phyloP scores from a whole-genome alignment of 1,140 invertebrate species.

The Acyrthosiphon pisum region DNA sequence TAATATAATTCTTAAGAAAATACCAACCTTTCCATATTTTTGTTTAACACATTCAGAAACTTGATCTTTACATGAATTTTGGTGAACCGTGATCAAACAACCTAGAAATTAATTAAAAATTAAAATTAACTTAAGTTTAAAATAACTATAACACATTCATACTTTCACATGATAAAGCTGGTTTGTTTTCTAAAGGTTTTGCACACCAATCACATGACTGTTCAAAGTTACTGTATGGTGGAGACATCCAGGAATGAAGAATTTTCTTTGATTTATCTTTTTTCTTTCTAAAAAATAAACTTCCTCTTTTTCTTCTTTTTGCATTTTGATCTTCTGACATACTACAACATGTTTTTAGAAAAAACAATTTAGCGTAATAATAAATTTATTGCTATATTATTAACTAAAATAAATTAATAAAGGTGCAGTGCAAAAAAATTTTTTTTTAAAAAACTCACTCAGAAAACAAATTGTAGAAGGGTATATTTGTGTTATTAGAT shows the following conservation, averaged over 20 bases:
- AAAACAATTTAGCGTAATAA: not conserved
- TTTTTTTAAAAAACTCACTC: conserved; percentile 58
- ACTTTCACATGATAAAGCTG: conserved; percentile 76
- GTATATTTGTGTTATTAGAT: conserved; percentile 57
- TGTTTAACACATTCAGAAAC: conserved; percentile 63
- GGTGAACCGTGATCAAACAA: conserved; percentile 84
- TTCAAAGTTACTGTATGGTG: conserved; percentile 71
- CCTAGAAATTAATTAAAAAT: conserved; percentile 66
- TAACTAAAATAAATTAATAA: conserved; percentile 57
- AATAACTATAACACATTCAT: conserved; percentile 62
- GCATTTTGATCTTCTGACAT: conserved; percentile 81
- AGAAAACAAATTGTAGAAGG: conserved; percentile 58
- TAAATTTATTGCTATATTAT: conserved; percentile 59
- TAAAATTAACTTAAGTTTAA: not conserved
- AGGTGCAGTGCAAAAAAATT: conserved; percentile 36
- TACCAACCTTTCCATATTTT: conserved; percentile 47
- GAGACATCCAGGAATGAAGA: conserved; percentile 78
- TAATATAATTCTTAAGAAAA: not conserved
- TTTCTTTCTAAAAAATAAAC: conserved; percentile 88
- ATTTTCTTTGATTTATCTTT: conserved; percentile 79
- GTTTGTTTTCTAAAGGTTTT: conserved; percentile 81
- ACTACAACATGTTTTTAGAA: conserved; percentile 65
- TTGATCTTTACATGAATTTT: conserved; percentile 85
- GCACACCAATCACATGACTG: conserved; percentile 79
- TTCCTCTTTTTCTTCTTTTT: conserved; percentile 85